A percentile compares a stretch with the other conserved stretches of the same genome.
These are phyloP conservation scores for Montifringilla adamsi DNA, from an alignment of 2,113 vertebrate species.

Conservation along the genomic window DNA sequence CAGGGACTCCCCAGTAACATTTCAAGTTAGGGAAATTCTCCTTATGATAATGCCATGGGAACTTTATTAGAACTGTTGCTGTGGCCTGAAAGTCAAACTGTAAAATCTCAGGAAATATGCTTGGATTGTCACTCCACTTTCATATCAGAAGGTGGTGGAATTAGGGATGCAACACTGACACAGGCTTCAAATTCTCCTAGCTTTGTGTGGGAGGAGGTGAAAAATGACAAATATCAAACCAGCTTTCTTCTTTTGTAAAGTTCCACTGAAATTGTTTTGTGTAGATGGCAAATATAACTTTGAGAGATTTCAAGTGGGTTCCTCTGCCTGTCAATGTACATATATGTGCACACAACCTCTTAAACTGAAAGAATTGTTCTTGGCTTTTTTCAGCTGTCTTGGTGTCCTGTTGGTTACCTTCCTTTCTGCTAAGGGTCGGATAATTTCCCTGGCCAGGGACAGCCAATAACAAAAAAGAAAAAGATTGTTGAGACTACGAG, in stretches of 20 bases:
- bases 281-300: background rate
- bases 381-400: background rate
- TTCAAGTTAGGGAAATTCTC: background rate
- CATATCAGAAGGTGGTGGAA: background rate
- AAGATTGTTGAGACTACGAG: background rate
- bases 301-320: background rate
- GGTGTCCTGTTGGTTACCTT: background rate
- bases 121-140: background rate
- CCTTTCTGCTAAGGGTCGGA: background rate
- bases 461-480: background rate
- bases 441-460: background rate
- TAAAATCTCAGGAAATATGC: background rate
- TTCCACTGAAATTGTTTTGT: background rate
- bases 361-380: background rate
- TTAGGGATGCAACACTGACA: background rate
- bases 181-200: background rate
- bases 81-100: background rate
- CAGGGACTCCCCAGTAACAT: background rate
- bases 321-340: background rate
- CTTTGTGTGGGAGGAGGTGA: background rate
- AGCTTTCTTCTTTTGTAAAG: background rate
- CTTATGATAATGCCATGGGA: background rate
- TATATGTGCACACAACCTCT: rapidly evolving
- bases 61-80: background rate
- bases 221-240: background rate